These are phyloP conservation scores for Agrenia bidenticulata DNA, from an alignment of 2,888 invertebrate genomes.

Conservation along the genomic window DNA sequence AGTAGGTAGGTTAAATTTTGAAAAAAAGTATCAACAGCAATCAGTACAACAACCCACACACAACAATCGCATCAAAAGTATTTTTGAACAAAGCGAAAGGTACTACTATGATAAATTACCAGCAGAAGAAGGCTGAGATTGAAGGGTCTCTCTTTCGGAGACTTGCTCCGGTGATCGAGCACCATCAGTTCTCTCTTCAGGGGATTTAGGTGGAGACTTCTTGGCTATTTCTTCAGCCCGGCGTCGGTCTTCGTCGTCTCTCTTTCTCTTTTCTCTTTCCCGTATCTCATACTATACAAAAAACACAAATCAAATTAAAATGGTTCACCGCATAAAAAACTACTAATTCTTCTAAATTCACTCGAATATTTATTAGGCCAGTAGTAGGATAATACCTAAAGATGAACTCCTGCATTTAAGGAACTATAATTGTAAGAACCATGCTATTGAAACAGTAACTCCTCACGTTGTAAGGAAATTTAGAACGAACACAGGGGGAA, in stretches of 20 bases:
- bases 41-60: conserved; percentile 29
- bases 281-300: conserved; percentile 88
- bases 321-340: not conserved
- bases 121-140: conserved; percentile 32
- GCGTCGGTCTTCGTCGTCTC: conserved; percentile 65
- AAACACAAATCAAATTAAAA: conserved; percentile 9
- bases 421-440: no score
- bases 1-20: conserved; percentile 3
- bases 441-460: no score
- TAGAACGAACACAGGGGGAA: no score
- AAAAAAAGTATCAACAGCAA: conserved; percentile 15
- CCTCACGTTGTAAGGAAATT: no score
- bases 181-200: conserved; percentile 55
- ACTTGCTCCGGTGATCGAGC: conserved; percentile 52
- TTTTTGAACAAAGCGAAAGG: not conserved
- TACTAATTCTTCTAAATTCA: no score
- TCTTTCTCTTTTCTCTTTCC: conserved; percentile 84
- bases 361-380: no score
- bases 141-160: conserved; percentile 48
- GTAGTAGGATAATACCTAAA: no score
- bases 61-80: conserved; percentile 28
- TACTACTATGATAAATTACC: conserved; percentile 10
- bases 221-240: conserved; percentile 79
- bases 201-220: conserved; percentile 64
- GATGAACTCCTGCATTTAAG: no score